phyloP scores from a whole-genome alignment of 2,113 vertebrate genomes.

The Edolisoma coerulescens region DNA sequence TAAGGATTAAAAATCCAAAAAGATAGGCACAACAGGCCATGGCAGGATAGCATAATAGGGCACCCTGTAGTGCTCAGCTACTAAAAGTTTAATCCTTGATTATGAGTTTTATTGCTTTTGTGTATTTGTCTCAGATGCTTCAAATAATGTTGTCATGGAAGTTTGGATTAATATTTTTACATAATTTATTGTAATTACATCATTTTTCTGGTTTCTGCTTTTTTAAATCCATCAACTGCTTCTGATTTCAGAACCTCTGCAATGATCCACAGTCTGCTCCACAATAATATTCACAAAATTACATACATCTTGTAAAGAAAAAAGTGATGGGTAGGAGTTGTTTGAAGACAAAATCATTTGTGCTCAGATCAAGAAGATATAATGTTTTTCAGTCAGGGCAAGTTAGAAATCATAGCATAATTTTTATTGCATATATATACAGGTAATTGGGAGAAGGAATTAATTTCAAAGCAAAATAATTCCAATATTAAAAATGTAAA shows the following conservation, averaged over 20 bases:
- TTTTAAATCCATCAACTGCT: not conserved
- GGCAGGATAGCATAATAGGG: constrained; percentile 33
- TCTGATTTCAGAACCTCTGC: not conserved
- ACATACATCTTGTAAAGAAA: not conserved
- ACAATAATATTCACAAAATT: not conserved
- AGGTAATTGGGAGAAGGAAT: not conserved
- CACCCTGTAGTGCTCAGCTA: constrained; percentile 53
- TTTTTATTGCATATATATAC: not conserved
- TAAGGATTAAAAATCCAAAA: constrained; percentile 43
- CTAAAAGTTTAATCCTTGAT: constrained; percentile 61
- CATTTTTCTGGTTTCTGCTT: not conserved
- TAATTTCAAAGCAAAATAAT: not conserved
- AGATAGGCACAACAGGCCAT: constrained; percentile 33
- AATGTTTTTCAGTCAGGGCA: not conserved
- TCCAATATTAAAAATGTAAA: not conserved
- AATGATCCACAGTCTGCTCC: not conserved
- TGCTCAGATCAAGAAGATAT: not conserved
- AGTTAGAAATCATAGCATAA: not conserved
- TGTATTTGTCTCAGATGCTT: constrained; percentile 43
- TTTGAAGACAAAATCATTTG: not conserved
- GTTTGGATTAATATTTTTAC: constrained; percentile 59
- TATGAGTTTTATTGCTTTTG: constrained; percentile 51
- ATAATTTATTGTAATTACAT: constrained; percentile 49
- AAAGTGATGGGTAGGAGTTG: not conserved
- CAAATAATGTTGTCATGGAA: constrained; percentile 42